These are phyloP conservation scores for Parauchenoglanis ngamensis DNA, from an alignment of 2,797 vertebrate genomes.

Conservation along the genomic window DNA sequence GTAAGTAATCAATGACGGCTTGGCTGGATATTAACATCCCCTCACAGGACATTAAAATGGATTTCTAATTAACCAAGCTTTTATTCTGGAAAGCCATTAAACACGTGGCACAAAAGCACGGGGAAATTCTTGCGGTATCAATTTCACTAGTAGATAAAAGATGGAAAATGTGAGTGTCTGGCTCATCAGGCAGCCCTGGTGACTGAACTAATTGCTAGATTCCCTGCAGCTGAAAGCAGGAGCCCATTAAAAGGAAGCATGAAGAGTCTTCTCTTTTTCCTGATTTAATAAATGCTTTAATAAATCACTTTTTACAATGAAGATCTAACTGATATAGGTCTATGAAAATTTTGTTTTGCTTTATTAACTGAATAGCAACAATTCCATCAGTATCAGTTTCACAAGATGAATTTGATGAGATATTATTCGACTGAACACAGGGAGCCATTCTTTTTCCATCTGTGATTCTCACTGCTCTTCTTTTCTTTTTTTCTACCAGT, in stretches of 20 bases:
- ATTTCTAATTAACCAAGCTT: conserved; percentile 54
- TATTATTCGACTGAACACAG: not conserved
- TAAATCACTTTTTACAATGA: not conserved
- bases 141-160: conserved; percentile 30
- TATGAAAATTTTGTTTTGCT: not conserved
- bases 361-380: not conserved
- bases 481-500: not conserved
- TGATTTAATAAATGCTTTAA: conserved; percentile 18
- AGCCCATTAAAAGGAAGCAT: conserved; percentile 24
- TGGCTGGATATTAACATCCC: conserved; percentile 62
- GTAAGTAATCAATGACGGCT: conserved; percentile 60
- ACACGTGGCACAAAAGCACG: conserved; percentile 5
- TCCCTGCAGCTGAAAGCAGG: conserved; percentile 28
- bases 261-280: conserved; percentile 25
- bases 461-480: not conserved
- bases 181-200: conserved; percentile 45
- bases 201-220: conserved; percentile 33
- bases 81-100: conserved; percentile 54
- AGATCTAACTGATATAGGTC: not conserved
- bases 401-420: not conserved
- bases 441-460: conserved; percentile 7
- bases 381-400: not conserved
- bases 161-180: conserved; percentile 30
- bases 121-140: conserved; percentile 36
- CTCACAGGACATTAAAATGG: conserved; percentile 49